Evolutionary conservation across 2,113 vertebrate species (phyloP), one percentile per base, ranked within the genome.

Genomic region (Phoxinus phoxinus): DNA sequence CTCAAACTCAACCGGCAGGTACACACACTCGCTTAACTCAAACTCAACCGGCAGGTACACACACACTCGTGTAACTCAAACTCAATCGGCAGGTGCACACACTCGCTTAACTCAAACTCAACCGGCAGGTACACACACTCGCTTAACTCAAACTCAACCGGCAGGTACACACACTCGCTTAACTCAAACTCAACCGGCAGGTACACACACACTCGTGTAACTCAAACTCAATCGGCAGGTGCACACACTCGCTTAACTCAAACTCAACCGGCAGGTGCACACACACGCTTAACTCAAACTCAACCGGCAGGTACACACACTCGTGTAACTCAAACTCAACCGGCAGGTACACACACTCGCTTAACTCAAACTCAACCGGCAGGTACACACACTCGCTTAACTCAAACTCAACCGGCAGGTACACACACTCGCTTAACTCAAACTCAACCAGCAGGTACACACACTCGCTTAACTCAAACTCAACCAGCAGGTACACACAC

Each of bases 381-480:
- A n/a, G n/a, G n/a, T n/a, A n/a, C n/a, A n/a, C n/a, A n/a, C n/a
- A n/a, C n/a, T n/a, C n/a, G n/a, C n/a, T n/a, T n/a, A n/a, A n/a
- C n/a, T 98, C 84, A 92, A 95, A 80, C 96, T 99, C 83, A 99
- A 98, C 91, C 95, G 97, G 75, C 97, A 98, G 95, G 97, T 97
- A 56, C 81, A 13, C n/a, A 5, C 11, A 4, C 46, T 25, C 23
- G 4, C 23, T 56, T 3, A 12, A 30, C 63, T 12, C 12, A 4
- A 15, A 23, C 17, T n/a, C n/a, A n/a, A n/a, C n/a, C n/a, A n/a
- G n/a, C n/a, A n/a, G n/a, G n/a, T n/a, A n/a, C n/a, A n/a, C n/a
- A n/a, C n/a, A n/a, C n/a, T n/a, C n/a, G n/a, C n/a, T n/a, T n/a
- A n/a, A n/a, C n/a, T 98, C 84, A 92, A 95, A 80, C 96, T 99